Conservation (phyloP, 1,140 invertebrate species). For the Oryctes rhinoceros region DNA sequence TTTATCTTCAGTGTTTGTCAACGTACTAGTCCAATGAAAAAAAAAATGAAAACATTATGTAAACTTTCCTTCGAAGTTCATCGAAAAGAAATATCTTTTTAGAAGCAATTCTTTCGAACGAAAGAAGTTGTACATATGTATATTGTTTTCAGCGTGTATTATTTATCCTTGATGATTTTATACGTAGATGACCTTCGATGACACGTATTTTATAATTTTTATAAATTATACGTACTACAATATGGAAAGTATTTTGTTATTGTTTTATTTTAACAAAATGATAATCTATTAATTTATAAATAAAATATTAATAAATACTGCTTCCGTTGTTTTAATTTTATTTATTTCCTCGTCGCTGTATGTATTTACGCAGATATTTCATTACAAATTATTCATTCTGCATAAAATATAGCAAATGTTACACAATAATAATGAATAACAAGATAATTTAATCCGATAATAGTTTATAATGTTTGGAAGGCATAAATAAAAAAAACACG, state of each 20-base stretch:
- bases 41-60: conserved; percentile 8
- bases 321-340: not conserved
- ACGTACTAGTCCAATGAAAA: conserved; percentile 35
- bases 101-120: not conserved
- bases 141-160: not conserved
- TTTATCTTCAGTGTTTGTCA: conserved; percentile 39
- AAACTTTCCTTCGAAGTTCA: not conserved
- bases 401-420: no score
- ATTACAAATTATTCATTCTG: no score
- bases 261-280: conserved; percentile 39
- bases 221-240: conserved; percentile 16
- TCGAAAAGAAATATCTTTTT: not conserved
- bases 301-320: conserved; percentile 21
- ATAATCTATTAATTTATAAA: conserved; percentile 40
- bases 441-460: no score
- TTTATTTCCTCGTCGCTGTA: not conserved
- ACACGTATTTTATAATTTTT: not conserved
- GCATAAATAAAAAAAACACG: no score
- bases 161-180: not conserved
- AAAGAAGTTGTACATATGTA: not conserved
- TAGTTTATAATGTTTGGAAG: no score
- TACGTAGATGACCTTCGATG: not conserved
- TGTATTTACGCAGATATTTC: not conserved
- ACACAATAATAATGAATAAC: no score
- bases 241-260: conserved; percentile 37